Base-by-base conservation (phyloP, 2,888 invertebrate species). In the Ectemnius lituratus region DNA sequence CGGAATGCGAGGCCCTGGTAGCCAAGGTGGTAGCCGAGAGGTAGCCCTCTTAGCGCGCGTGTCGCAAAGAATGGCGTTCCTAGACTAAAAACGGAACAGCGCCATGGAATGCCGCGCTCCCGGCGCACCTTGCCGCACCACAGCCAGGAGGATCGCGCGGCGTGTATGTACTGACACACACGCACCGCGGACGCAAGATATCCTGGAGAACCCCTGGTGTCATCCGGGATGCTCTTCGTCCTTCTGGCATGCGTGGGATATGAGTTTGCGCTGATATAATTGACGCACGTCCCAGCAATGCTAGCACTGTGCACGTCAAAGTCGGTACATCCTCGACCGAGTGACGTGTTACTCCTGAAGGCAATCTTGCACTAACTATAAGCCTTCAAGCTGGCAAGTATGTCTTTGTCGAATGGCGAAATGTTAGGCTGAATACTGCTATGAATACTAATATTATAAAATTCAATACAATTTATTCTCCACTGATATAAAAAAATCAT, bases 11-110 rank as follows among this genome's bases (percentile, higher is more conserved):
- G 75, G 69, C 66, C 67, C 70, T 72, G 79, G 79, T 76, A 82
- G 70, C 79, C 73, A 70, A 61, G 75, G 78, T 70, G 78, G 66
- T 72, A 69, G 67, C 82, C 75, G 78, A 80, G 76, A 70, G 71
- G 82, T 71, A 75, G 80, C 75, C 78, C 82, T 82, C 84, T 84
- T 81, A 84, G 85, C 88, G 85, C 88, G 86, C 84, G 86, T 87
- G 87, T 88, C 86, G 84, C 85, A 85, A 88, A 88, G 88, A 88
- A 88, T 88, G 86, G 86, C 75, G 81, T 84, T 88, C 86, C 87
- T 89, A 87, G 88, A 88, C 88, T 88, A 88, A 89, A 88, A 89
- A 89, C 88, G 85, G 86, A 88, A 89, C 89, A 89, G 85, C 87
- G 79, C 82, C 82, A 82, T 85, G 87, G 89, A 89, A 89, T 89